Conservation (phyloP, 2,888 invertebrate genomes). For the Erannis defoliaria region DNA sequence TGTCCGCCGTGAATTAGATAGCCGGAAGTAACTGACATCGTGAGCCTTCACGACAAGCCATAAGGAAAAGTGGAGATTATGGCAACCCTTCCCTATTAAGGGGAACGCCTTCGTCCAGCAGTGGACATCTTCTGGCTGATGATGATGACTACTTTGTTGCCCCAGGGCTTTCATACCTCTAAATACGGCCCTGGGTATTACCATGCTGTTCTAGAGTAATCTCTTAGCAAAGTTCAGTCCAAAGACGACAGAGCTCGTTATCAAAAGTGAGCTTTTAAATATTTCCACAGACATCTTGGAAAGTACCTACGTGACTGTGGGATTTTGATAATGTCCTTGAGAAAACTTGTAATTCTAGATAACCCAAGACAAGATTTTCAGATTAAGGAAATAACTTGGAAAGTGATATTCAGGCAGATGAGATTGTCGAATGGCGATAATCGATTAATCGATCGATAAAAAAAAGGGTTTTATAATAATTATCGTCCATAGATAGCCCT, state of each 20-base stretch:
- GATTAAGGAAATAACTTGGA: neutral
- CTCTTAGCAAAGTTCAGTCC: slow-evolving; percentile 25
- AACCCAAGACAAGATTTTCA: neutral
- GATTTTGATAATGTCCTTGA: neutral
- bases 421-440: neutral
- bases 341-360: neutral
- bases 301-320: slow-evolving; percentile 9
- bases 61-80: too few species aligned
- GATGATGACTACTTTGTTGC: too few species aligned
- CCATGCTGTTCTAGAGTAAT: neutral
- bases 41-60: too few species aligned
- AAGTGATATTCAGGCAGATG: neutral
- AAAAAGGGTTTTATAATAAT: too few species aligned
- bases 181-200: too few species aligned
- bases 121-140: too few species aligned
- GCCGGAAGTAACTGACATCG: too few species aligned
- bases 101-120: too few species aligned
- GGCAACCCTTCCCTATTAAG: too few species aligned
- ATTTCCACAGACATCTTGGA: slow-evolving; percentile 8
- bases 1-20: too few species aligned
- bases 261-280: slow-evolving; percentile 19
- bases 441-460: neutral
- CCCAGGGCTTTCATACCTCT: too few species aligned
- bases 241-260: slow-evolving; percentile 9
- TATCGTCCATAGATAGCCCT: too few species aligned